A percentile compares a stretch with the other conserved stretches of the same genome.
phyloP scores from a whole-genome alignment of 2,888 invertebrate species.

The Ectemnius lituratus region DNA sequence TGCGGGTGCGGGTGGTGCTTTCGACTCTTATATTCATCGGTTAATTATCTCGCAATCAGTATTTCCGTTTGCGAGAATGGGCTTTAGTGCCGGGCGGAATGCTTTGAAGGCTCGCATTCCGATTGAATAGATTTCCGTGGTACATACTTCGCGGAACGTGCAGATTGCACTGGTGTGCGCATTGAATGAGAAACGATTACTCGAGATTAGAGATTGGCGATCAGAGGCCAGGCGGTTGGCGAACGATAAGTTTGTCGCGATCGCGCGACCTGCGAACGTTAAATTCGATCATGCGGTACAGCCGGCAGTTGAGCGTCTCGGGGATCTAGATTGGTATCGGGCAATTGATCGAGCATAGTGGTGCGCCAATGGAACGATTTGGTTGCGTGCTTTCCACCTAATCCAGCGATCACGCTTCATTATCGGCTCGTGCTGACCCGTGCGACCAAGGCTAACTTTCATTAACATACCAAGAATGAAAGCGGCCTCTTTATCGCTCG shows the following conservation, averaged over 20 bases:
- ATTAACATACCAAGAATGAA: constrained; percentile 59
- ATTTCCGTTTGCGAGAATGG: too few relatives aligned
- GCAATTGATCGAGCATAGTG: constrained; percentile 10
- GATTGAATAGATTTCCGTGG: too few relatives aligned
- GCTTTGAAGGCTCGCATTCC: too few relatives aligned
- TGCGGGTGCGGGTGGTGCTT: too few relatives aligned
- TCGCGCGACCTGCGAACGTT: neutral
- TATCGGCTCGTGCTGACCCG: constrained; percentile 35
- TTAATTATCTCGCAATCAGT: too few relatives aligned
- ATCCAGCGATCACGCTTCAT: constrained; percentile 55
- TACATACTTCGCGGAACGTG: too few relatives aligned
- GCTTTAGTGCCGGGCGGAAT: too few relatives aligned
- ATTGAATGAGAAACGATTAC: constrained; percentile 3
- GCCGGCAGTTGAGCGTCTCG: constrained; percentile 6
- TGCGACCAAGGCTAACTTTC: constrained; percentile 58
- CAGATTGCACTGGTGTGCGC: neutral
- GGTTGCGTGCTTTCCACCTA: constrained; percentile 54
- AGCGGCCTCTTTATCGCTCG: constrained; percentile 15
- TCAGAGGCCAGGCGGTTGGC: neutral
- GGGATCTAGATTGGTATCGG: constrained; percentile 25
- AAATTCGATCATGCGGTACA: constrained; percentile 9
- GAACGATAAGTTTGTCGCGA: constrained; percentile 8
- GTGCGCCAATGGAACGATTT: constrained; percentile 51
- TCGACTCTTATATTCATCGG: too few relatives aligned
- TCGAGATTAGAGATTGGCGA: constrained; percentile 4